Percentiles rank a stretch among this genome's conserved stretches.
Evolutionary conservation across 2,797 vertebrate genomes (phyloP).

Genomic region (Muscicapa comitata): DNA sequence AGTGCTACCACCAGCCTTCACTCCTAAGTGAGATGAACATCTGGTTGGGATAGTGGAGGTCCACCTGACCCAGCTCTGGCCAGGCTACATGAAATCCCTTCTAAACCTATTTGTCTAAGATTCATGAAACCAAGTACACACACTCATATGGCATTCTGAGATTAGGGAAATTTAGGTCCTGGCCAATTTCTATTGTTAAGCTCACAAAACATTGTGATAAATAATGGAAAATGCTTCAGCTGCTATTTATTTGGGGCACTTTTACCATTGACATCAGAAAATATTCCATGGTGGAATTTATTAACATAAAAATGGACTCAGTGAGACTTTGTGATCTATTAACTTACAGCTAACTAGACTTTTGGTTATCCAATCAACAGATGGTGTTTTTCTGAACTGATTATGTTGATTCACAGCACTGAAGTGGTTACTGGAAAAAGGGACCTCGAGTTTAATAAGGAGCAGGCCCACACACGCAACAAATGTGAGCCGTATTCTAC

Average conservation of each 20-base stretch:
- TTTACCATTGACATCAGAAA: constrained; percentile 36
- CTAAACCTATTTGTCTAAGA: neutral
- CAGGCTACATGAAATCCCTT: neutral
- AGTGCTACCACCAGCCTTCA: rapidly evolving
- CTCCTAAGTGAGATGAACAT: neutral
- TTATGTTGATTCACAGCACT: constrained; percentile 46
- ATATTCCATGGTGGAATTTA: constrained; percentile 55
- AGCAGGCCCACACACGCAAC: neutral
- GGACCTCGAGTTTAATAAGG: neutral
- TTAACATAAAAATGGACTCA: constrained; percentile 52
- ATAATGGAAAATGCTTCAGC: constrained; percentile 40
- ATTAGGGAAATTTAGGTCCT: neutral
- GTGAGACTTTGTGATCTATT: constrained; percentile 57
- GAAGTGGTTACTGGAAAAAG: constrained; percentile 54
- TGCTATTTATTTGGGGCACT: constrained; percentile 44
- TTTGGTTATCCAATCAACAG: constrained; percentile 72
- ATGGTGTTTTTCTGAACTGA: constrained; percentile 71
- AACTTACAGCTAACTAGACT: constrained; percentile 52
- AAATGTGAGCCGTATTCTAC: constrained; percentile 8
- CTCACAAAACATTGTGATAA: constrained; percentile 5
- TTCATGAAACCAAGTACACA: neutral
- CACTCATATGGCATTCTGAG: neutral
- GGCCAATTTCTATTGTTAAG: constrained; percentile 17
- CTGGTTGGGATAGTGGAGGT: neutral
- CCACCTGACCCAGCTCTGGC: neutral